These are phyloP conservation scores for Basileuterus tristriatus DNA, from an alignment of 2,797 vertebrate species.

Conservation along the genomic window DNA sequence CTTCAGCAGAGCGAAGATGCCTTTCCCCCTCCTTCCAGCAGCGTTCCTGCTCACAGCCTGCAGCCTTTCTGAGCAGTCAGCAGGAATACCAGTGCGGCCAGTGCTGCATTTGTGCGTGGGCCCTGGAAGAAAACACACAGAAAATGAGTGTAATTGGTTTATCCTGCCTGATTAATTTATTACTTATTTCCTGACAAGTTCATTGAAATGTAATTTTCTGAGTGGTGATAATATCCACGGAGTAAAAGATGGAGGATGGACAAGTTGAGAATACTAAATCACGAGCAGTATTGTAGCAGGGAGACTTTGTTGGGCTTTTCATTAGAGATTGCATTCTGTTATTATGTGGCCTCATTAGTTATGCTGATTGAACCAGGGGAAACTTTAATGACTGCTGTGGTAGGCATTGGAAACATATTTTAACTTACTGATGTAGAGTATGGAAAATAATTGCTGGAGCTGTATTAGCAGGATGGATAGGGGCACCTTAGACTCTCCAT, in stretches of 20 bases:
- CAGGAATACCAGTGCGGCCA: not conserved
- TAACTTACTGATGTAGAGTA: conserved; percentile 40
- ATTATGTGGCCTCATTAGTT: conserved; percentile 49
- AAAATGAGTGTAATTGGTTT: conserved; percentile 60
- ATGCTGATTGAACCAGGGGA: conserved; percentile 33
- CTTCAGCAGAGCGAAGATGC: not conserved
- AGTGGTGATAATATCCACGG: conserved; percentile 61
- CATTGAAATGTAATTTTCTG: conserved; percentile 71
- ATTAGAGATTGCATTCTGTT: conserved; percentile 50
- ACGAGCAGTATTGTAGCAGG: not conserved
- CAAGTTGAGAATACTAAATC: conserved; percentile 55
- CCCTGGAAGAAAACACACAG: conserved; percentile 33
- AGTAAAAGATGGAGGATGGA: conserved; percentile 55
- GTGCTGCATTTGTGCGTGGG: not conserved
- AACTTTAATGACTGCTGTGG: conserved; percentile 45
- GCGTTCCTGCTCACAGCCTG: accelerated
- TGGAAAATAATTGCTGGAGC: conserved; percentile 30
- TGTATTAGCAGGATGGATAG: conserved; percentile 37
- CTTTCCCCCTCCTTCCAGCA: not conserved
- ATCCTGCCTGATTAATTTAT: conserved; percentile 66
- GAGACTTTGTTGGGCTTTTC: conserved; percentile 37
- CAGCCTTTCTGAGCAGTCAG: not conserved
- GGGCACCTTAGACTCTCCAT: conserved; percentile 2
- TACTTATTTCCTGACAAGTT: conserved; percentile 67
- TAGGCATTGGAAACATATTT: conserved; percentile 48